Evolutionary conservation across 1,140 invertebrate species (phyloP).

Genomic region (Pseudomyrmex pallidus): DNA sequence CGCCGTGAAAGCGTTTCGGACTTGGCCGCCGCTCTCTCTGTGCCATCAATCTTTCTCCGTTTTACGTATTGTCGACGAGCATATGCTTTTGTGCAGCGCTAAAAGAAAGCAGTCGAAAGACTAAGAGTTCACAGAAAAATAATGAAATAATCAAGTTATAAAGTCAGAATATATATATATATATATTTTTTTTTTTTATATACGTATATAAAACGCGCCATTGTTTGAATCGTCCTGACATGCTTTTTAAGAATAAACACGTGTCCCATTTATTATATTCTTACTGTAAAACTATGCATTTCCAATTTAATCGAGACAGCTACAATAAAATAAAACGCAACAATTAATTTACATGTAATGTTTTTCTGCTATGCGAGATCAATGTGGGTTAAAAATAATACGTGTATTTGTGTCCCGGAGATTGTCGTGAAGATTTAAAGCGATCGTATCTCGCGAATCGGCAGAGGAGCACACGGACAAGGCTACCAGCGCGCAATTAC

Average conservation of each 20-base stretch:
- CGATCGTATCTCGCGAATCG: constrained; percentile 30
- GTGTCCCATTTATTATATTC: neutral
- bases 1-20: constrained; percentile 63
- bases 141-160: neutral
- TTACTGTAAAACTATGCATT: neutral
- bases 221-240: neutral
- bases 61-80: constrained; percentile 52
- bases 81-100: constrained; percentile 33
- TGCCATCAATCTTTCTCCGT: constrained; percentile 68
- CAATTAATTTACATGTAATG: too few relatives aligned
- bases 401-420: neutral
- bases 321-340: too few relatives aligned
- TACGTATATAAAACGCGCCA: neutral
- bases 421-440: constrained; percentile 24
- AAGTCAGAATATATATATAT: neutral
- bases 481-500: constrained; percentile 69
- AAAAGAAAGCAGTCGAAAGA: constrained; percentile 36
- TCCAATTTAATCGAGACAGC: neutral
- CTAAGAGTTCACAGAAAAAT: constrained; percentile 26
- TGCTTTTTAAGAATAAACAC: neutral
- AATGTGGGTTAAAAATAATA: neutral
- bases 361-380: neutral
- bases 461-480: constrained; percentile 47
- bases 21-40: constrained; percentile 57
- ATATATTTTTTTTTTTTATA: too few relatives aligned